phyloP scores from a whole-genome alignment of 2,113 vertebrate genomes.

The Ammodramus savannarum region DNA sequence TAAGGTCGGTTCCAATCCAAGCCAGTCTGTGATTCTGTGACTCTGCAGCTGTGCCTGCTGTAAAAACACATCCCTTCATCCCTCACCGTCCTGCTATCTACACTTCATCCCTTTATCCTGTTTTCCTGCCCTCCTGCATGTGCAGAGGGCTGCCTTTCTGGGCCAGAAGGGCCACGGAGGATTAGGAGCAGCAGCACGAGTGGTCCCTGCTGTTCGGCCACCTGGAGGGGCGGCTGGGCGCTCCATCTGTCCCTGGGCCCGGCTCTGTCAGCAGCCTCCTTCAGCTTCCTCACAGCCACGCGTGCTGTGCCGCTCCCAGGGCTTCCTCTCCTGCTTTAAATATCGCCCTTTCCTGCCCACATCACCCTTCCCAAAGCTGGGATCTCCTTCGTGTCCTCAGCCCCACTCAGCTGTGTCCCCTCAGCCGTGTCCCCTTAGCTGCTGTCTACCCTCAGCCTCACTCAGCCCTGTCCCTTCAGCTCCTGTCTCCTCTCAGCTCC shows the following conservation, averaged over 20 bases:
- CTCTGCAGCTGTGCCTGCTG: not conserved
- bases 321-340: not conserved
- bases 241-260: not conserved
- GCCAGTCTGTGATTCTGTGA: not conserved
- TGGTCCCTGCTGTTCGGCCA: not conserved
- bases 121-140: not conserved
- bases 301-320: not conserved
- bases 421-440: not conserved
- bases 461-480: too few species aligned
- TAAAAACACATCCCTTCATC: not conserved
- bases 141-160: not conserved
- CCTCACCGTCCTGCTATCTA: not conserved
- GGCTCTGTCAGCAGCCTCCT: not conserved
- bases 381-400: not conserved
- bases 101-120: not conserved
- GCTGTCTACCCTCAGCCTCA: not conserved
- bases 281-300: not conserved
- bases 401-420: too few species aligned
- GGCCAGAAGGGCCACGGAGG: not conserved
- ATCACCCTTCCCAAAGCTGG: not conserved
- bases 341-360: not conserved
- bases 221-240: not conserved
- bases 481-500: not conserved
- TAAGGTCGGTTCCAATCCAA: not conserved
- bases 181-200: not conserved